phyloP scores from a whole-genome alignment of 2,797 vertebrate species.

The Dermochelys coriacea region DNA sequence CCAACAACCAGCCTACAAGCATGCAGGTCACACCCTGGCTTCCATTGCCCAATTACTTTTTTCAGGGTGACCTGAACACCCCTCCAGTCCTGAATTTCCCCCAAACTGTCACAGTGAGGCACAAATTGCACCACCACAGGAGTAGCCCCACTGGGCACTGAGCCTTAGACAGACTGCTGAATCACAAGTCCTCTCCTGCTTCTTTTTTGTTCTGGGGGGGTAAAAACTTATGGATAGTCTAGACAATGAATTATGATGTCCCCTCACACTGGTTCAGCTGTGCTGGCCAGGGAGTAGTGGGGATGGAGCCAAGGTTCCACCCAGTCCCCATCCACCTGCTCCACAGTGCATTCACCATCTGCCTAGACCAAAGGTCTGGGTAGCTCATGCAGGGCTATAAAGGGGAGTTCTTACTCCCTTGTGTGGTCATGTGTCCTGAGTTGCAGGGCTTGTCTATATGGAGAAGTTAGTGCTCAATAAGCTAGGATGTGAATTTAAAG shows the following conservation, averaged over 20 bases:
- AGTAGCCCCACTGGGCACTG: no score
- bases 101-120: no score
- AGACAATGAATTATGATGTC: background rate
- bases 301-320: background rate
- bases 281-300: background rate
- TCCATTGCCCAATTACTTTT: background rate
- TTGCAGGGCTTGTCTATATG: background rate
- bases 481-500: background rate
- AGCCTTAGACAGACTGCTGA: no score
- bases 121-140: no score
- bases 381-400: background rate
- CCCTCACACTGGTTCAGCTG: background rate
- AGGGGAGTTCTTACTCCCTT: background rate
- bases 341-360: background rate
- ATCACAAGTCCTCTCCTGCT: background rate
- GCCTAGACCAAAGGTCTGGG: background rate
- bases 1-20: background rate
- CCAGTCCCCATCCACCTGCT: background rate
- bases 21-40: background rate
- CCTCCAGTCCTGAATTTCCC: no score
- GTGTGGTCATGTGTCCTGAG: background rate
- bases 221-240: background rate
- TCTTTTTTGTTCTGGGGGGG: background rate
- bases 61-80: background rate
- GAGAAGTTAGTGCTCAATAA: background rate